Percentiles rank a stretch among this genome's conserved stretches.
phyloP scores from a whole-genome alignment of 2,797 vertebrate genomes.

The Anas bahamensis region DNA sequence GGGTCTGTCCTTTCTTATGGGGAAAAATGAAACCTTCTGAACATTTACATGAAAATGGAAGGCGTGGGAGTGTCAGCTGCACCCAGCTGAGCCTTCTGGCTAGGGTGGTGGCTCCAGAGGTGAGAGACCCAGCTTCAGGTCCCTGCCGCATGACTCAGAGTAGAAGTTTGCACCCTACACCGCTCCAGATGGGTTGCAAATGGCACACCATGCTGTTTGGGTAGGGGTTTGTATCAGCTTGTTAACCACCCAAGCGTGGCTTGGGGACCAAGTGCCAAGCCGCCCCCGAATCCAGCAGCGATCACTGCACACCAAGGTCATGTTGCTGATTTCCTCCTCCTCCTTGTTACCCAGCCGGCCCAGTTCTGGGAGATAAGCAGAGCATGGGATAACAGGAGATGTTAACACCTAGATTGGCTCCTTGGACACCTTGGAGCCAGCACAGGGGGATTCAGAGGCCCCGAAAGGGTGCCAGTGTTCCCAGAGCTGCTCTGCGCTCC shows the following conservation, averaged over 20 bases:
- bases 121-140: not conserved
- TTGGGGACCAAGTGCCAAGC: too few species aligned
- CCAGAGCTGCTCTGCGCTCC: not conserved
- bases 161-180: not conserved
- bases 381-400: not conserved
- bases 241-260: not conserved
- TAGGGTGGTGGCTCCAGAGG: not conserved
- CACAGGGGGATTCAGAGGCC: not conserved
- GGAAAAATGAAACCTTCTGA: not conserved
- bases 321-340: not conserved
- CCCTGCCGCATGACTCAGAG: not conserved
- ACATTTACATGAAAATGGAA: conserved; percentile 17
- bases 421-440: not conserved
- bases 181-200: not conserved
- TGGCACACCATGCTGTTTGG: not conserved
- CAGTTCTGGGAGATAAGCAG: not conserved
- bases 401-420: not conserved
- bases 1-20: not conserved
- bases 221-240: not conserved
- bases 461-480: fast-evolving
- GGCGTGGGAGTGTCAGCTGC: not conserved
- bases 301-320: not conserved
- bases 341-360: not conserved
- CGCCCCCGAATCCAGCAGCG: too few species aligned
- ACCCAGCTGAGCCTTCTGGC: not conserved